A percentile compares a stretch with the other conserved stretches of the same genome.
Evolutionary conservation across 1,140 invertebrate species (phyloP).

Genomic region (Saxidomus purpurata): DNA sequence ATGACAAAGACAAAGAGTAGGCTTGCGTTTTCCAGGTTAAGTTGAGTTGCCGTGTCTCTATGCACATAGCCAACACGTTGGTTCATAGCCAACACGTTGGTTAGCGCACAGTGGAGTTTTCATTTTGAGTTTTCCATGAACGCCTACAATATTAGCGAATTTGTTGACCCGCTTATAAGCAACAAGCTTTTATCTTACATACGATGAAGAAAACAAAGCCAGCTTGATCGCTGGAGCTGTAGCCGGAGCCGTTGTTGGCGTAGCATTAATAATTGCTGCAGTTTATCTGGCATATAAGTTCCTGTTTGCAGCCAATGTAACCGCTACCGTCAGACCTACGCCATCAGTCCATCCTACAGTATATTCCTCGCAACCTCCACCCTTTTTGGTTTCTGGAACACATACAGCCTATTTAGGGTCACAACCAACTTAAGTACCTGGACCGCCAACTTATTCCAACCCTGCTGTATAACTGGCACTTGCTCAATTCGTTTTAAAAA

Average conservation of each 20-base stretch:
- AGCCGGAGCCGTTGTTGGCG: background rate
- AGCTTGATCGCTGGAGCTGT: background rate
- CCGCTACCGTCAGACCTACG: background rate
- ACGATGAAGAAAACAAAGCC: background rate
- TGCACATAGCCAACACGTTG: no score
- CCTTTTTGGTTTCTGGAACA: background rate
- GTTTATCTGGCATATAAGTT: background rate
- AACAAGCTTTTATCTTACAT: no score
- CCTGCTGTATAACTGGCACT: background rate
- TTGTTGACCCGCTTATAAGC: background rate
- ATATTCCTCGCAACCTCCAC: background rate
- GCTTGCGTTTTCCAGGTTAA: no score
- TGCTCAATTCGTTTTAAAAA: no score
- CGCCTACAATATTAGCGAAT: background rate
- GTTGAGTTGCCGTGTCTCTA: no score
- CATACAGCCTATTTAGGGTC: background rate
- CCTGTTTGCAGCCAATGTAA: background rate
- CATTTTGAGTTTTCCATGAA: background rate
- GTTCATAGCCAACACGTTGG: background rate
- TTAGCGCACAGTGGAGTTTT: no score
- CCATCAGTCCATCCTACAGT: background rate
- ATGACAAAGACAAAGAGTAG: no score
- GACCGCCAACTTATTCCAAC: background rate
- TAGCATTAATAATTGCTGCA: background rate
- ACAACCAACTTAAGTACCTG: background rate